A percentile compares a stretch with the other conserved stretches of the same genome.
Conservation (phyloP, 2,888 invertebrate genomes). For the Sussaba pulchella region DNA sequence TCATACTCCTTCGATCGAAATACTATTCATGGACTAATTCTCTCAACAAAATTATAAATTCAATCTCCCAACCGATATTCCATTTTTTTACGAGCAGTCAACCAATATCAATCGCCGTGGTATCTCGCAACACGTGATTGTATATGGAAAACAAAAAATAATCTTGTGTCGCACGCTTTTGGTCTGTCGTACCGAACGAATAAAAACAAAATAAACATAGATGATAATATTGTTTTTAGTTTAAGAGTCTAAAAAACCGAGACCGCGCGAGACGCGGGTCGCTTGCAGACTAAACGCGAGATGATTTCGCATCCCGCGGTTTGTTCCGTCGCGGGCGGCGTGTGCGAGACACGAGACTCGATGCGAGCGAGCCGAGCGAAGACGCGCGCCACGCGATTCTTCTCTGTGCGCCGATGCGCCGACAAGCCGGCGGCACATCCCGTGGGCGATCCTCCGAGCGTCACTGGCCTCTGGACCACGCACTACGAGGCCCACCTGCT, state of each 20-base stretch:
- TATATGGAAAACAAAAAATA: too few species aligned
- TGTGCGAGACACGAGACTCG: slow-evolving; percentile 46
- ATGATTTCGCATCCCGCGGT: slow-evolving; percentile 63
- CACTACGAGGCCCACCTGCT: slow-evolving; percentile 51
- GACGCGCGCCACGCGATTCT: slow-evolving; percentile 63
- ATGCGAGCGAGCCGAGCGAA: slow-evolving; percentile 54
- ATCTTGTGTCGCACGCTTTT: neutral
- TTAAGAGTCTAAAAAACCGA: slow-evolving; percentile 51
- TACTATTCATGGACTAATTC: slow-evolving; percentile 23
- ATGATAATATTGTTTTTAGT: too few species aligned
- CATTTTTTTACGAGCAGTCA: slow-evolving; percentile 5
- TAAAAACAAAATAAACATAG: slow-evolving; percentile 7
- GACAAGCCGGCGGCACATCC: slow-evolving; percentile 30
- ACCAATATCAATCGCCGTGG: slow-evolving; percentile 8
- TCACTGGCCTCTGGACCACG: neutral
- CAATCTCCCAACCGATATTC: slow-evolving; percentile 14
- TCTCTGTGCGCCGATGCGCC: slow-evolving; percentile 65
- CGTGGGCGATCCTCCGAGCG: slow-evolving; percentile 18
- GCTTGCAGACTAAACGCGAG: slow-evolving; percentile 75
- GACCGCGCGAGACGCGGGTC: slow-evolving; percentile 79
- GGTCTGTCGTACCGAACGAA: neutral
- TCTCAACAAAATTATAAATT: neutral
- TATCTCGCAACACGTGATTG: too few species aligned
- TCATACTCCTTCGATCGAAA: slow-evolving; percentile 39
- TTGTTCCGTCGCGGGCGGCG: slow-evolving; percentile 32